Evolutionary conservation across 2,113 vertebrate genomes (phyloP).

Genomic region (Sialia sialis): DNA sequence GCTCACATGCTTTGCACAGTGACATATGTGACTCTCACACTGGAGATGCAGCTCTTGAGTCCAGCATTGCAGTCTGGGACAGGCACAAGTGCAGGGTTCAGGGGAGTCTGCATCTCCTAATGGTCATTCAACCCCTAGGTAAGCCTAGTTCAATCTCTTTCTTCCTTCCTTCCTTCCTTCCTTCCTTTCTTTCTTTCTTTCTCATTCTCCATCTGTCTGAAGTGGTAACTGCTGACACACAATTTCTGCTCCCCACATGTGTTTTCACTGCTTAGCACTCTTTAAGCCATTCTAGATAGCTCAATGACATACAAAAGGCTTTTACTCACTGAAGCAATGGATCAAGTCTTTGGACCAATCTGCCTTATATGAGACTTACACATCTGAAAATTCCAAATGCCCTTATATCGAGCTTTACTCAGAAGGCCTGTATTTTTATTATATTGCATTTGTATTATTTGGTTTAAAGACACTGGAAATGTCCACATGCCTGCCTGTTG

Average conservation of each 20-base stretch:
- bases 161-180: not conserved
- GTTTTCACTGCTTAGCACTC: not conserved
- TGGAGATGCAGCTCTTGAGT: not conserved
- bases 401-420: not conserved
- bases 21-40: accelerated
- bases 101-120: not conserved
- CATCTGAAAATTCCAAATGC: not conserved
- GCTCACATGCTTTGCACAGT: accelerated
- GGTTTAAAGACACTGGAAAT: not conserved
- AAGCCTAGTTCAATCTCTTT: not conserved
- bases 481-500: not conserved
- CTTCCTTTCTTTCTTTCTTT: not conserved
- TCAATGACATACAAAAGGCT: not conserved
- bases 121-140: not conserved
- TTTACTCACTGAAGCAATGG: not conserved
- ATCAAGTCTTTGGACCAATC: not conserved
- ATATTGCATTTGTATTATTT: not conserved
- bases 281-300: not conserved
- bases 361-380: not conserved
- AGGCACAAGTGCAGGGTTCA: not conserved
- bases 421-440: not conserved
- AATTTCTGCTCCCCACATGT: not conserved
- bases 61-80: not conserved
- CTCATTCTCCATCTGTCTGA: not conserved
- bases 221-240: not conserved